Evolutionary conservation across 2,797 vertebrate species (phyloP).

Genomic region (Sphaeramia orbicularis): DNA sequence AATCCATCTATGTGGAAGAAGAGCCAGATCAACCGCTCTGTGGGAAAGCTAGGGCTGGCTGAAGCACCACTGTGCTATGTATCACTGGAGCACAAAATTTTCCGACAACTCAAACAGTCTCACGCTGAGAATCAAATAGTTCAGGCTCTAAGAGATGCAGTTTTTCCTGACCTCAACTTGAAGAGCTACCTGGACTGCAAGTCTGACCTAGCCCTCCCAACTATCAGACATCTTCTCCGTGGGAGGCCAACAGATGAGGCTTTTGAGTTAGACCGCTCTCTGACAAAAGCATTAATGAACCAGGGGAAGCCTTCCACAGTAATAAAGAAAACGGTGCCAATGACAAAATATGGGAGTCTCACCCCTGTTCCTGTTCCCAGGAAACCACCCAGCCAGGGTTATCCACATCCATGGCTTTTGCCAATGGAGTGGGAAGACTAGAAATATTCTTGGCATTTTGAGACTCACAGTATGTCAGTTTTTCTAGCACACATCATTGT

Average conservation of each 20-base stretch:
- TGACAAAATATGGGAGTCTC: conserved; percentile 45
- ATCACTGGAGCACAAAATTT: conserved; percentile 75
- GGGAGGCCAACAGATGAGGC: conserved; percentile 77
- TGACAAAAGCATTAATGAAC: conserved; percentile 70
- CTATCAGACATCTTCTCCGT: conserved; percentile 78
- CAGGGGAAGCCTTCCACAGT: conserved; percentile 46
- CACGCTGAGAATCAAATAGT: conserved; percentile 68
- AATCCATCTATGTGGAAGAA: conserved; percentile 62
- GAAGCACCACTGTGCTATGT: conserved; percentile 75
- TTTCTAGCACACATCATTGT: conserved; percentile 30
- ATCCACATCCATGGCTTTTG: conserved; percentile 76
- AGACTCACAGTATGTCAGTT: conserved; percentile 46
- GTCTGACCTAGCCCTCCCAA: conserved; percentile 81
- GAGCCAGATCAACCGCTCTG: conserved; percentile 37
- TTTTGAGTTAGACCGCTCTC: conserved; percentile 75
- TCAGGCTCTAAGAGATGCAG: conserved; percentile 70
- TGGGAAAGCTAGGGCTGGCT: conserved; percentile 58
- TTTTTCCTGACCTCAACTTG: conserved; percentile 85
- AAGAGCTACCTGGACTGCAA: conserved; percentile 84
- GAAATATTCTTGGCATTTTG: conserved; percentile 41
- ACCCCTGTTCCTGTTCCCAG: conserved; percentile 39
- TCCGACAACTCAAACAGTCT: conserved; percentile 61
- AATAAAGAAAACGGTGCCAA: conserved; percentile 40
- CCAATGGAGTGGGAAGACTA: conserved; percentile 88
- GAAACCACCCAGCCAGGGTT: conserved; percentile 57